phyloP scores from a whole-genome alignment of 2,888 invertebrate genomes.

The Drosophila nigricruria region DNA sequence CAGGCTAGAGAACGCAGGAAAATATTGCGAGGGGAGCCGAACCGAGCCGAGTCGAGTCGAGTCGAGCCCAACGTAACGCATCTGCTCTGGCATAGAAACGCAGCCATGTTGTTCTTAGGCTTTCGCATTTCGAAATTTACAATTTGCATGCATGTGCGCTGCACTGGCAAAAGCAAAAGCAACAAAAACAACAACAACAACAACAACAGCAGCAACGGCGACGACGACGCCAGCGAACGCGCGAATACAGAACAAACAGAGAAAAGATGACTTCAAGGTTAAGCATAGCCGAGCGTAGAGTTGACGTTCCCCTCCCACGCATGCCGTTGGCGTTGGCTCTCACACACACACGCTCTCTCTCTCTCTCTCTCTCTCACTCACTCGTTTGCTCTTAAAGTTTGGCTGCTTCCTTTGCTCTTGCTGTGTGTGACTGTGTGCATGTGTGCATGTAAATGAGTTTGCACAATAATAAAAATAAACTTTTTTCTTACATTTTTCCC shows the following conservation, averaged over 20 bases:
- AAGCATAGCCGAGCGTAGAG: conserved; percentile 63
- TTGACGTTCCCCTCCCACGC: conserved; percentile 56
- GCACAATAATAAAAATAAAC: conserved; percentile 65
- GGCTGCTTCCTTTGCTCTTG: conserved; percentile 49
- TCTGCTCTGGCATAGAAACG: conserved; percentile 60
- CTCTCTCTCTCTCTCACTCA: conserved; percentile 3
- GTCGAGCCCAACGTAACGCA: conserved; percentile 56
- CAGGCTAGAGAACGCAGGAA: conserved; percentile 20
- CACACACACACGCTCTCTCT: neutral
- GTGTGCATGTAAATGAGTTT: conserved; percentile 63
- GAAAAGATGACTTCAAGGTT: conserved; percentile 64
- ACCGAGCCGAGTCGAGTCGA: too few species aligned
- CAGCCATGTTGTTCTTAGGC: conserved; percentile 54
- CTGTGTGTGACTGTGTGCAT: conserved; percentile 8
- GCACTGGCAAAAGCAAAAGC: conserved; percentile 5
- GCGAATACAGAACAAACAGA: conserved; percentile 55
- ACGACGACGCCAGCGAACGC: conserved; percentile 32
- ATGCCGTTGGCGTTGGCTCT: conserved; percentile 21
- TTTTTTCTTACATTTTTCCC: conserved; percentile 63
- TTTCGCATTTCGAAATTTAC: conserved; percentile 70
- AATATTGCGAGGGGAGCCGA: conserved; percentile 48
- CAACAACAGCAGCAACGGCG: neutral
- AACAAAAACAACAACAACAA: conserved; percentile 11
- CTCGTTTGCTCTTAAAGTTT: conserved; percentile 50
- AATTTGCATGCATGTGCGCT: conserved; percentile 75